These are phyloP conservation scores for Phymatocera aterrima DNA, from an alignment of 2,888 invertebrate genomes.

Conservation along the genomic window DNA sequence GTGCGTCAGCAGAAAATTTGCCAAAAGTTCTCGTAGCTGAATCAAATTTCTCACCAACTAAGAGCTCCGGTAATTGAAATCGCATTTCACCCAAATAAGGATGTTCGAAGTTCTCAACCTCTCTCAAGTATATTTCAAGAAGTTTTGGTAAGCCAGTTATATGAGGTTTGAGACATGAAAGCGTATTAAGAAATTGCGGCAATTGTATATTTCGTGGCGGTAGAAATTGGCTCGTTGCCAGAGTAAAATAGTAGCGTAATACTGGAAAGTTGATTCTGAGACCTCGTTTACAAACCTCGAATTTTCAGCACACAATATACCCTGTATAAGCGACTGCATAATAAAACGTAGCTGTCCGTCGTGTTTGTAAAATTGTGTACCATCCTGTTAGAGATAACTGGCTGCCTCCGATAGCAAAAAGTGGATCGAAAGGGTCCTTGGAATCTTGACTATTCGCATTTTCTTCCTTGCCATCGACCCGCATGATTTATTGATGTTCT, in stretches of 20 bases:
- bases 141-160: not conserved
- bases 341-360: conserved; percentile 18
- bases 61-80: conserved; percentile 5
- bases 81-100: conserved; percentile 29
- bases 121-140: conserved; percentile 5
- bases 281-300: not conserved
- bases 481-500: no score
- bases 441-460: not conserved
- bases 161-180: not conserved
- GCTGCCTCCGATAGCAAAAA: not conserved
- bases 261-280: conserved; percentile 8
- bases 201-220: not conserved
- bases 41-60: not conserved
- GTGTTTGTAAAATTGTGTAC: conserved; percentile 18
- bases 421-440: not conserved
- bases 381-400: conserved; percentile 4
- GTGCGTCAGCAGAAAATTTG: conserved; percentile 7
- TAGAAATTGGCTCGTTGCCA: conserved; percentile 19
- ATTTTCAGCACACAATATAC: conserved; percentile 7
- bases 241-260: conserved; percentile 19
- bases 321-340: conserved; percentile 20
- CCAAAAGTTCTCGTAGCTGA: conserved; percentile 12
- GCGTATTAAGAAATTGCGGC: not conserved
- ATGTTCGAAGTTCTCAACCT: not conserved
- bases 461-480: no score